Conservation (phyloP, 2,888 invertebrate genomes). For the Troilus luridus region DNA sequence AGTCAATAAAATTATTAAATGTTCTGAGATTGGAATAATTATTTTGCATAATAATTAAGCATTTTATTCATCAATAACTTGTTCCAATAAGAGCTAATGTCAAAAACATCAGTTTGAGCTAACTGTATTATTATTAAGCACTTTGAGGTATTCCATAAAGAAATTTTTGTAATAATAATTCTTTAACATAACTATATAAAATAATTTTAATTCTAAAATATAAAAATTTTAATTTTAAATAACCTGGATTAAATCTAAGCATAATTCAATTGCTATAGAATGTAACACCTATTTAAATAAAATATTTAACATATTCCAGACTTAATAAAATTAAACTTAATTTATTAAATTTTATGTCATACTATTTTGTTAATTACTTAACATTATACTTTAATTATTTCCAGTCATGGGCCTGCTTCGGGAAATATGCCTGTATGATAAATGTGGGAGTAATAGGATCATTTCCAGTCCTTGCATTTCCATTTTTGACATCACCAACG, state of each 20-base stretch:
- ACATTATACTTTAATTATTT: neutral
- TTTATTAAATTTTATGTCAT: neutral
- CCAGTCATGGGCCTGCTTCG: conserved; percentile 49
- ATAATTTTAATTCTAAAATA: too few species aligned
- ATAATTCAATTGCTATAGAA: neutral
- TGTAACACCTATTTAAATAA: conserved; percentile 39
- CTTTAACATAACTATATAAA: too few species aligned
- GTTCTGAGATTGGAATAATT: too few species aligned
- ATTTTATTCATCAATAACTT: too few species aligned
- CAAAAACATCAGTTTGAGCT: too few species aligned
- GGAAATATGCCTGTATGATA: conserved; percentile 50
- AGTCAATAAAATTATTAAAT: too few species aligned
- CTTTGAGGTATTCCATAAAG: too few species aligned
- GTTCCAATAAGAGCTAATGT: too few species aligned
- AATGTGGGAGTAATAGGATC: conserved; percentile 50
- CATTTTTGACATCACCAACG: conserved; percentile 5
- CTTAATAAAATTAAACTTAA: neutral
- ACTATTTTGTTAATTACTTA: neutral
- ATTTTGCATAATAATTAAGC: too few species aligned
- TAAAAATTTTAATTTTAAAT: neutral
- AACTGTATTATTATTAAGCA: too few species aligned
- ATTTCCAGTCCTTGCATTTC: conserved; percentile 31
- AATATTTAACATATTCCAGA: neutral
- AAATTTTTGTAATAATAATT: too few species aligned
- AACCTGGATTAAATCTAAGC: neutral